These are phyloP conservation scores for Onthophagus sagittarius DNA, from an alignment of 2,888 invertebrate species.

Conservation along the genomic window DNA sequence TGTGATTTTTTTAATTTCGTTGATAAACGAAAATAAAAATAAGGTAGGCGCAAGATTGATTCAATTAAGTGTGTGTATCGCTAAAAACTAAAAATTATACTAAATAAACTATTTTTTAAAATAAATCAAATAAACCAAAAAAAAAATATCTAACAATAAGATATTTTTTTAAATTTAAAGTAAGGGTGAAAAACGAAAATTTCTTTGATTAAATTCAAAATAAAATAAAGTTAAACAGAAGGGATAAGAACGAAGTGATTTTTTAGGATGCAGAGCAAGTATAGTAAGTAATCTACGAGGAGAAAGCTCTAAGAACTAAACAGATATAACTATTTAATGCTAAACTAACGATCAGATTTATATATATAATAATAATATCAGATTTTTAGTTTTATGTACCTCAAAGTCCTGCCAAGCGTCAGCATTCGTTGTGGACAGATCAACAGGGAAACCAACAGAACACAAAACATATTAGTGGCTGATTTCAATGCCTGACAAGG, in stretches of 20 bases:
- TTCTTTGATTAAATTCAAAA: slow-evolving; percentile 13
- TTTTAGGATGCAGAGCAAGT: slow-evolving; percentile 25
- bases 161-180: neutral
- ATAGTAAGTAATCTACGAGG: slow-evolving; percentile 44
- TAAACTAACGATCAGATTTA: slow-evolving; percentile 47
- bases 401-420: slow-evolving; percentile 78
- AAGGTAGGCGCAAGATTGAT: neutral
- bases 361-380: slow-evolving; percentile 34
- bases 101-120: neutral
- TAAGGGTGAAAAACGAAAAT: neutral
- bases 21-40: neutral
- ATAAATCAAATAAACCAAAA: neutral
- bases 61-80: neutral
- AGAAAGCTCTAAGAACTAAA: slow-evolving; percentile 49
- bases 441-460: slow-evolving; percentile 59
- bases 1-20: no score
- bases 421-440: slow-evolving; percentile 58
- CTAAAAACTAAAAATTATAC: neutral
- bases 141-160: neutral
- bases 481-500: slow-evolving; percentile 58
- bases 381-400: slow-evolving; percentile 56
- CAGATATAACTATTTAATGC: slow-evolving; percentile 45
- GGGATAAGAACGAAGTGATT: slow-evolving; percentile 19
- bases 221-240: slow-evolving; percentile 19
- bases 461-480: slow-evolving; percentile 59